Base-by-base conservation (phyloP, 2,888 invertebrate species). In the Drosophila nigricruria region DNA sequence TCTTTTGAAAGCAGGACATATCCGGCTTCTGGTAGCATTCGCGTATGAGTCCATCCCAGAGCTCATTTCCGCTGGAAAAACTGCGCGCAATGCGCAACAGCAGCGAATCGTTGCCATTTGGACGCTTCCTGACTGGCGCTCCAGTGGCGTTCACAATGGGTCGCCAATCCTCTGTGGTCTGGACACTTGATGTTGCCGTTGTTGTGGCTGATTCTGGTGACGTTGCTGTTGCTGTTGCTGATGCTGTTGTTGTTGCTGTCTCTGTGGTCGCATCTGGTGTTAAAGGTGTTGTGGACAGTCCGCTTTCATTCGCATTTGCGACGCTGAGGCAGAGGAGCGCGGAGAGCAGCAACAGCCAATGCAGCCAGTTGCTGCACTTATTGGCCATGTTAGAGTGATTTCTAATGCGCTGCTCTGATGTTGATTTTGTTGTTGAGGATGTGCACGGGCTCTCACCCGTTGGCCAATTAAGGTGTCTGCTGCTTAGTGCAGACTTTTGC, bases 1-100 rank as follows among this genome's bases (percentile, higher is more conserved):
- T 96, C 85, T 95, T 96, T 87, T 96, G 96, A 63, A 97, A 95
- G 91, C 97, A 97, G 77, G 95, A 94, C 88, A 96, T 94, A 70
- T 96, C 94, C 20, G 96, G 95, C 58, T 94, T 93, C 14, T 93
- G 93, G 50, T 94, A 94, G 90, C 97, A 97, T 88, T 96, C 95
- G 73, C 94, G 95, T 60, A 96, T 93, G 73, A 97, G 94, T 67
- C 95, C 95, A 79, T 95, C 95, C 97, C 97, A 97, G 57, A 97
- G 93, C 71, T 94, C 93, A 77, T 96, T 96, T 54, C 95, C 95
- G 78, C 94, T 95, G 36, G 90, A 79, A 43, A 91, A 88, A 30
- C 88, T 85, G 32, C 81, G 78, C 3, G 90, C 91, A 14, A 91
- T 63, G 10, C 87, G 89, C 65, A 90, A 34, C 20, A 91, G 77